A percentile compares a stretch with the other conserved stretches of the same genome.
phyloP scores from a whole-genome alignment of 2,797 vertebrate species.

The Nyctalus aviator region DNA sequence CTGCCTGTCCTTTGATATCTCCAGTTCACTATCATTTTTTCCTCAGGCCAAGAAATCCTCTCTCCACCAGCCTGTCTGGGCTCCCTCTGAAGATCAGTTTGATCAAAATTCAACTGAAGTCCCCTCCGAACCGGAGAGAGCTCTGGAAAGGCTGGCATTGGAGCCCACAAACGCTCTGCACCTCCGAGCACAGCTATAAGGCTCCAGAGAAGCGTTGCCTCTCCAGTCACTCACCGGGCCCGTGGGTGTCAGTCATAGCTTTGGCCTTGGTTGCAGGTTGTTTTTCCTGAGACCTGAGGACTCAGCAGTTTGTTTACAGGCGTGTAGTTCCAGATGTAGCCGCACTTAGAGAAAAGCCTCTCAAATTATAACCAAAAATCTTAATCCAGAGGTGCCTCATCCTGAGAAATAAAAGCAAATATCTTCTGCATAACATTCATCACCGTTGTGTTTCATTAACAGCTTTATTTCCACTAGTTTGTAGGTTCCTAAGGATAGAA shows the following conservation, averaged over 20 bases:
- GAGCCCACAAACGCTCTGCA: neutral
- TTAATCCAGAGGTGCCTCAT: neutral
- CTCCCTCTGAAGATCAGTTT: neutral
- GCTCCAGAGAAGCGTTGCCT: neutral
- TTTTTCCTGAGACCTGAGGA: neutral
- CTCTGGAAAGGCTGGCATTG: neutral
- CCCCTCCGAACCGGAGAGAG: neutral
- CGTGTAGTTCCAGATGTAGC: neutral
- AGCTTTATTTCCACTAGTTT: neutral
- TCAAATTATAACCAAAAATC: neutral
- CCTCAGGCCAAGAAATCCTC: constrained; percentile 13
- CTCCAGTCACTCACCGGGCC: neutral
- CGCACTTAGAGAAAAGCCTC: neutral
- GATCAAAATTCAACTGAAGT: neutral
- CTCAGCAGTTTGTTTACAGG: neutral
- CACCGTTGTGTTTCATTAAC: neutral
- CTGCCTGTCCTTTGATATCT: neutral
- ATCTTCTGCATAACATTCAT: neutral
- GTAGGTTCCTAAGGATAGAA: neutral
- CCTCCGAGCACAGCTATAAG: neutral
- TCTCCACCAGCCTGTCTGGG: neutral
- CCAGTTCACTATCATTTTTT: neutral
- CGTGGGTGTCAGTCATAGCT: neutral
- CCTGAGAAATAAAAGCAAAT: neutral
- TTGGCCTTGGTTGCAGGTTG: neutral